A percentile compares a stretch with the other conserved stretches of the same genome.
Evolutionary conservation across 2,113 vertebrate genomes (phyloP).

Genomic region (Irena cyanogastra): DNA sequence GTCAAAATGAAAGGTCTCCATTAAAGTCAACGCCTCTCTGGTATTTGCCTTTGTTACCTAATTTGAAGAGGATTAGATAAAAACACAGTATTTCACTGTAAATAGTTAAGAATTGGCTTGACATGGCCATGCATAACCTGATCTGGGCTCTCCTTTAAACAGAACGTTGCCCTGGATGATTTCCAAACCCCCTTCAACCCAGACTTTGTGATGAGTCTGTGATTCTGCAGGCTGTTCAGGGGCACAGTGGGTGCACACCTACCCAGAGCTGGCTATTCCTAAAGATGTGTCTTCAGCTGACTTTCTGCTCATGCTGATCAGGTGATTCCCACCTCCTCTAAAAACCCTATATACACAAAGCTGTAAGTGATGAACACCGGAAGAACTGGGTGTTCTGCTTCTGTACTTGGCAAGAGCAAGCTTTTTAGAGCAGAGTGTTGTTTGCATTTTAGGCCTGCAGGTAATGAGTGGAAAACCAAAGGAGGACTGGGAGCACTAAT

Average conservation of each 20-base stretch:
- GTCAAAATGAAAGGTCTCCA: not conserved
- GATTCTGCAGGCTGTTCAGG: not conserved
- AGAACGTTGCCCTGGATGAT: not conserved
- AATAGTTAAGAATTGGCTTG: not conserved
- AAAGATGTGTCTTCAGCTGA: not conserved
- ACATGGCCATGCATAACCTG: not conserved
- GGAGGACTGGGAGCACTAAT: not conserved
- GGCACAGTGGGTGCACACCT: rapidly evolving
- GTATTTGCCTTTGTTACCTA: not conserved
- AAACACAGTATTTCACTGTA: not conserved
- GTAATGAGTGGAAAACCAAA: not conserved
- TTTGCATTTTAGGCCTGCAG: not conserved
- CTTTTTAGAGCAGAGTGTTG: not conserved
- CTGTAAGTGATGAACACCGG: not conserved
- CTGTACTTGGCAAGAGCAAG: not conserved
- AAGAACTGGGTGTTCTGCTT: not conserved
- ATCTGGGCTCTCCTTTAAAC: not conserved
- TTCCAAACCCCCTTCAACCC: not conserved
- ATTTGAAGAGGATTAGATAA: not conserved
- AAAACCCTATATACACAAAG: not conserved
- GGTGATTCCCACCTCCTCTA: not conserved
- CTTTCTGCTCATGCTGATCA: not conserved
- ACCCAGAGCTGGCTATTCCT: not conserved
- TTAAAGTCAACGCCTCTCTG: not conserved
- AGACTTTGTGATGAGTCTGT: not conserved